Conservation (phyloP, 1,140 invertebrate species). For the Pseudomyrmex concolor region DNA sequence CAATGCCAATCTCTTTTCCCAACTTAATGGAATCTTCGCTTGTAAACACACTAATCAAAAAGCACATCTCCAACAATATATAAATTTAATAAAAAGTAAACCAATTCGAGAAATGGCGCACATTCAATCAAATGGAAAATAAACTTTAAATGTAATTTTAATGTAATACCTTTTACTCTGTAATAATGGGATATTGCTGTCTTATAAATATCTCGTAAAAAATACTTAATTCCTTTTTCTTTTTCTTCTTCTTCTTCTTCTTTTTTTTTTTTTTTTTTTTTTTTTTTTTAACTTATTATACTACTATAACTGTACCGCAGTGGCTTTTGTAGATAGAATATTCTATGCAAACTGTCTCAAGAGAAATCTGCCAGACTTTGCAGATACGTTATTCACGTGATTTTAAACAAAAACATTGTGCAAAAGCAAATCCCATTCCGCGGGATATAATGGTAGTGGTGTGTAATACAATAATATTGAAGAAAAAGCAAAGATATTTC, state of each 20-base stretch:
- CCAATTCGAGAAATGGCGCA: background rate
- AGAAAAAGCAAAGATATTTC: background rate
- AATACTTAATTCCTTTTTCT: too few relatives aligned
- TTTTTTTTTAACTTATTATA: too few relatives aligned
- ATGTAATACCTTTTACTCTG: background rate
- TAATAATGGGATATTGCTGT: background rate
- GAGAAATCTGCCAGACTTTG: slow-evolving; percentile 41
- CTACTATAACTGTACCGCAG: background rate
- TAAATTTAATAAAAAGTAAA: background rate
- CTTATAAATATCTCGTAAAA: background rate
- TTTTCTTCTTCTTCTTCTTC: too few relatives aligned
- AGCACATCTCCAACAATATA: background rate
- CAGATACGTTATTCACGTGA: slow-evolving; percentile 34
- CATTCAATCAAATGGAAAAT: background rate
- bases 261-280: too few relatives aligned
- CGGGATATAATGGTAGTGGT: too few relatives aligned
- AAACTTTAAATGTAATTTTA: background rate
- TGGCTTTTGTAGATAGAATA: slow-evolving; percentile 35
- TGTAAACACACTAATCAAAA: too few relatives aligned
- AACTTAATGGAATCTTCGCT: background rate
- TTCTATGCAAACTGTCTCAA: slow-evolving; percentile 24
- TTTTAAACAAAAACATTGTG: slow-evolving; percentile 4
- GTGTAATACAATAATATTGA: background rate
- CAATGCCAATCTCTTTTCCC: background rate
- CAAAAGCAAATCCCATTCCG: background rate